Evolutionary conservation across 2,888 invertebrate genomes (phyloP).

Genomic region (Nezara viridula): DNA sequence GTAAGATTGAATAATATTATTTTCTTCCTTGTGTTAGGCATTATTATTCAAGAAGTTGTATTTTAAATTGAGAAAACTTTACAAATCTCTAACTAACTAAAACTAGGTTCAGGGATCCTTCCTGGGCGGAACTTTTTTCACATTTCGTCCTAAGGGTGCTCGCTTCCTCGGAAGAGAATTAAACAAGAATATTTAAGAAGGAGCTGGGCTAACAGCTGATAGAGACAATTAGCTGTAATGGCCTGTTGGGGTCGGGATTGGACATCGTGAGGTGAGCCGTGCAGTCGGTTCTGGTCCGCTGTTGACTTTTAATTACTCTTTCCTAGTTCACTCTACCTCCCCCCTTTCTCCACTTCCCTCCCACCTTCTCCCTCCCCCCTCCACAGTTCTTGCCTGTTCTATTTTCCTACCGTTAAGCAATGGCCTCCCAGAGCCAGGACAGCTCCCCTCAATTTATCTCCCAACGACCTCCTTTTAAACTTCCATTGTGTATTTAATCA

Average conservation of each 20-base stretch:
- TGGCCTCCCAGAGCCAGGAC: background rate
- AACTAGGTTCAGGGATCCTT: background rate
- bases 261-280: background rate
- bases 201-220: background rate
- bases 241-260: background rate
- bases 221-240: background rate
- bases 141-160: background rate
- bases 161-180: background rate
- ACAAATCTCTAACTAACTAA: background rate
- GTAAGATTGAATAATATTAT: too few relatives aligned
- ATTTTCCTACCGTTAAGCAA: background rate
- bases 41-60: background rate
- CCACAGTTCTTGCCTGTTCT: background rate
- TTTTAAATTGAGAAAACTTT: background rate
- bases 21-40: too few relatives aligned
- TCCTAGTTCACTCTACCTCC: background rate
- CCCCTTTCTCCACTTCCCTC: background rate
- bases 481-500: slow-evolving; percentile 37
- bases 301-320: slow-evolving; percentile 33
- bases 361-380: background rate
- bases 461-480: background rate
- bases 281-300: background rate
- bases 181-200: background rate
- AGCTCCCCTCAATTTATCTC: slow-evolving; percentile 4
- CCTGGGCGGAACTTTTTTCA: background rate